These are phyloP conservation scores for Artemia sp. DNA, from an alignment of 2,888 invertebrate genomes.

Conservation along the genomic window DNA sequence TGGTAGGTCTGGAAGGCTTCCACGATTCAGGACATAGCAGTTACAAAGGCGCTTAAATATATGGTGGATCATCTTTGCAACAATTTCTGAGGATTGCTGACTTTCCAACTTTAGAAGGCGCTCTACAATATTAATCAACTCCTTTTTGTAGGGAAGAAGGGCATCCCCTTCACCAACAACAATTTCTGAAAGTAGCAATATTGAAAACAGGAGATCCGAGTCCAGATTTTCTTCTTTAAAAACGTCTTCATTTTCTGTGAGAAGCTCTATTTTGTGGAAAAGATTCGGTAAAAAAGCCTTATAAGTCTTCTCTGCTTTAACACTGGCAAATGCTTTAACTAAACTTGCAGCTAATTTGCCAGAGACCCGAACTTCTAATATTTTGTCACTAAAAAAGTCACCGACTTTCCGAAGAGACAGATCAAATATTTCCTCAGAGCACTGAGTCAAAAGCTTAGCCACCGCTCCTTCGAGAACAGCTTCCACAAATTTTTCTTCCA, in stretches of 20 bases:
- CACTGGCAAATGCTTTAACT: constrained; percentile 29
- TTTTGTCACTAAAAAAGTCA: constrained; percentile 37
- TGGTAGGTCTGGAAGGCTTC: constrained; percentile 12
- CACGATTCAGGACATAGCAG: constrained; percentile 15
- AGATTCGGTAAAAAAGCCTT: constrained; percentile 54
- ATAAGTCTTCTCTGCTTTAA: constrained; percentile 50
- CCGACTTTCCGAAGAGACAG: constrained; percentile 56
- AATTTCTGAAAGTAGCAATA: constrained; percentile 50
- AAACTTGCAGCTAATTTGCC: constrained; percentile 2
- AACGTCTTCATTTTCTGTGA: constrained; percentile 47
- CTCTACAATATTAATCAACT: constrained; percentile 48
- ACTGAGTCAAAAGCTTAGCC: constrained; percentile 49
- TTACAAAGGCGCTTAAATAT: constrained; percentile 1
- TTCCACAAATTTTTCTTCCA: constrained; percentile 53
- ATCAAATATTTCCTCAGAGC: constrained; percentile 45
- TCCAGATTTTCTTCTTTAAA: constrained; percentile 57
- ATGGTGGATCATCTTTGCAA: constrained; percentile 42
- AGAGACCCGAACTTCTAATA: constrained; percentile 17
- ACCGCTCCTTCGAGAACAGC: constrained; percentile 49
- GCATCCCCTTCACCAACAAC: constrained; percentile 47
- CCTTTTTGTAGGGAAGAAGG: constrained; percentile 46
- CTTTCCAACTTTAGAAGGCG: constrained; percentile 49
- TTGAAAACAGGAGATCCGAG: constrained; percentile 55
- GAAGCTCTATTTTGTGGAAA: constrained; percentile 44
- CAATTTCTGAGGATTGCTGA: constrained; percentile 45